Evolutionary conservation across 2,797 vertebrate genomes (phyloP).

Genomic region (Austrolebias charrua): DNA sequence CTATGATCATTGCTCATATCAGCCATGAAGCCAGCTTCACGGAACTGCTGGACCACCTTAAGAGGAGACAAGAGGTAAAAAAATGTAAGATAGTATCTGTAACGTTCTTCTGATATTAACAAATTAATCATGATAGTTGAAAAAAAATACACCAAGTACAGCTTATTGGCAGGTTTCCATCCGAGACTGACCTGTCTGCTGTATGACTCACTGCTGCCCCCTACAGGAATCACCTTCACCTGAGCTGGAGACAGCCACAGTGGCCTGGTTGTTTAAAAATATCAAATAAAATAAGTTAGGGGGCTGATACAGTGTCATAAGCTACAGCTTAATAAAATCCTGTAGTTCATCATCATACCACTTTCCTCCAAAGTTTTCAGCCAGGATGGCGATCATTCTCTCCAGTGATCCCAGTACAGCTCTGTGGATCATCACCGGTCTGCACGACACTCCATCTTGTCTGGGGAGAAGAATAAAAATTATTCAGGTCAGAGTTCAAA

Average conservation of each 20-base stretch:
- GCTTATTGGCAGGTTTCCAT: slow-evolving; percentile 8
- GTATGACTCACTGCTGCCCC: slow-evolving; percentile 79
- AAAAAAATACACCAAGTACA: background rate
- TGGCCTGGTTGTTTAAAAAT: slow-evolving; percentile 77
- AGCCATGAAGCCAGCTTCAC: slow-evolving; percentile 78
- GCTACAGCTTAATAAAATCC: background rate
- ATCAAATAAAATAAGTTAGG: background rate
- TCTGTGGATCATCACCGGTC: slow-evolving; percentile 91
- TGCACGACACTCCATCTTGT: slow-evolving; percentile 63
- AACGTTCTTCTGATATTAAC: slow-evolving; percentile 11
- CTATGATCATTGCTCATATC: slow-evolving; percentile 79
- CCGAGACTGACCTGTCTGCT: slow-evolving; percentile 80
- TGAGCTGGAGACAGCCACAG: slow-evolving; percentile 92
- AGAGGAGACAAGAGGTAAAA: slow-evolving; percentile 15
- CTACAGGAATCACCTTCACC: slow-evolving; percentile 86
- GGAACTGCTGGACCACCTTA: slow-evolving; percentile 83
- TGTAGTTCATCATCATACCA: slow-evolving; percentile 73
- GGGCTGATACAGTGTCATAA: background rate
- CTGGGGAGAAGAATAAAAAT: too few species aligned
- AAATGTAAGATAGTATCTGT: slow-evolving; percentile 24
- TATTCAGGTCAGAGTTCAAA: too few species aligned
- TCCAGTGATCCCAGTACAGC: slow-evolving; percentile 92
- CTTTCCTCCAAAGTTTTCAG: slow-evolving; percentile 88
- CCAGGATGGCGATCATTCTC: slow-evolving; percentile 89
- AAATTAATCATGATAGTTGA: slow-evolving; percentile 24